Conservation (phyloP, 2,113 vertebrate species). For the Sminthopsis crassicaudata region DNA sequence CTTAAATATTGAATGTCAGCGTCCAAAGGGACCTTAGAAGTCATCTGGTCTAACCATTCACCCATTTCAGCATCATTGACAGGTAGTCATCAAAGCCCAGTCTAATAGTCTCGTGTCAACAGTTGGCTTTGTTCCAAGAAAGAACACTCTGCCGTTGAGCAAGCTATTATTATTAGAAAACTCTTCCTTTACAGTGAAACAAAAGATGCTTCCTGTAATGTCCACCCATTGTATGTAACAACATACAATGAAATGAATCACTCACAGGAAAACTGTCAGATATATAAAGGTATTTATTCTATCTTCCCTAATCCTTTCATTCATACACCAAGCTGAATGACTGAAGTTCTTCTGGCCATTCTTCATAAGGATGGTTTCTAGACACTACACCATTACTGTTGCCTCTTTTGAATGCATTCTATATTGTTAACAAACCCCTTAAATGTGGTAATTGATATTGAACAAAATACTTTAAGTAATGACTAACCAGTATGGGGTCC, state of each 20-base stretch:
- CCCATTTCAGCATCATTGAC: not conserved
- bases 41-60: not conserved
- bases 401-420: not conserved
- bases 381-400: not conserved
- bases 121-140: conserved; percentile 5
- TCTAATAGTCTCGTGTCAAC: not conserved
- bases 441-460: not conserved
- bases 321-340: not conserved
- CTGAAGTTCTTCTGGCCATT: not conserved
- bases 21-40: not conserved
- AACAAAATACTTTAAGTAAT: not conserved
- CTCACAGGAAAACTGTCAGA: not conserved
- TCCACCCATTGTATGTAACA: not conserved
- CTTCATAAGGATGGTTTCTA: not conserved
- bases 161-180: not conserved
- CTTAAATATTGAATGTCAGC: not conserved
- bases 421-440: not conserved
- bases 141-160: not conserved
- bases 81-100: not conserved
- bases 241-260: not conserved
- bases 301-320: not conserved
- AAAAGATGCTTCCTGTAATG: not conserved
- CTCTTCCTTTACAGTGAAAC: not conserved
- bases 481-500: not conserved
- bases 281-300: not conserved